Base-by-base conservation (phyloP, 2,797 vertebrate genomes). In the Hippopotamyrus pictus region DNA sequence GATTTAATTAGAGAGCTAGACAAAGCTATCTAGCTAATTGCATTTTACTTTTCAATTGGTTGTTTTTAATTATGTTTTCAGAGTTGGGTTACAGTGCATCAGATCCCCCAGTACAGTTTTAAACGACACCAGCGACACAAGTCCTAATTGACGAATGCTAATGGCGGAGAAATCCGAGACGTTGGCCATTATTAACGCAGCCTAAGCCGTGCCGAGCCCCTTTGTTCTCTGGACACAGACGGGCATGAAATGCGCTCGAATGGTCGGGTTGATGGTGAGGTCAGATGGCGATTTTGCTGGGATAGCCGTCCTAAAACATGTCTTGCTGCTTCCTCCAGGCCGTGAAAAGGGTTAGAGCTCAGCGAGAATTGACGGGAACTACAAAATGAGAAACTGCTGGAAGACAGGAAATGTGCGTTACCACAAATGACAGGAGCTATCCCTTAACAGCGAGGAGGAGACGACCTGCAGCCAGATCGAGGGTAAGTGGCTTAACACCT, bases 1-100 rank as follows among this genome's bases (percentile, higher is more conserved):
- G 14, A 79, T 44, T 19, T 79, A 79, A 79, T 41, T 79, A 79
- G 37, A 79, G 37, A 37, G 65, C 29, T n/a, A 79, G 37, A 41
- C 37, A 79, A 79, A 79, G 73, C 73, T 44, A 79, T 41, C 73
- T 79, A 79, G 37, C 37, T 79, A 79, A 79, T 79, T 79, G 73
- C 17, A 37, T 37, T 79, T 79, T 79, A 79, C 73, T 79, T 79
- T 79, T 79, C 37, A 79, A 79, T 79, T 79, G 73, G 37, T 9
- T 79, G 33, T 44, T 79, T 79, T 79, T 79, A 79, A 79, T 79
- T 79, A 79, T 41, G 33, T 79, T 17, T 44, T 44, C 37, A 17
- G 73, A 41, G 33, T 79, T 44, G 73, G 37, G 73, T 79, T 79
- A 79, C 73, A 44, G 37, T 1, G 37, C 17, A 79, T 79, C 37